Evolutionary conservation across 2,113 vertebrate genomes (phyloP).

Genomic region (Microcebus jonahi): DNA sequence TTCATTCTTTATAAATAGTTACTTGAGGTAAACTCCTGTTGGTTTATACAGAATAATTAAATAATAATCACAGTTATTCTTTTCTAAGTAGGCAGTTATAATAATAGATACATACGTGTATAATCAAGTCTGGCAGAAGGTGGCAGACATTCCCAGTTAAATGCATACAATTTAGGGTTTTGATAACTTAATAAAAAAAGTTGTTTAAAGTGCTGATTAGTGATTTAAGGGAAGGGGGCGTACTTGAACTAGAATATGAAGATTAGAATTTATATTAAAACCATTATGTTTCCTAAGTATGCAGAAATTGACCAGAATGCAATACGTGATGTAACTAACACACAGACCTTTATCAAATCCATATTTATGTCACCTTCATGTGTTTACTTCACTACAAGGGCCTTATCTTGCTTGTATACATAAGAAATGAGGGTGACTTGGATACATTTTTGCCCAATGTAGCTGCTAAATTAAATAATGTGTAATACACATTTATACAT

Average conservation of each 20-base stretch:
- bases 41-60: conserved; percentile 59
- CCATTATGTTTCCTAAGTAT: conserved; percentile 60
- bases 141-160: conserved; percentile 73
- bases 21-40: conserved; percentile 34
- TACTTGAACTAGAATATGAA: conserved; percentile 68
- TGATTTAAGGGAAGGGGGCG: conserved; percentile 41
- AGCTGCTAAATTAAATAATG: conserved; percentile 77
- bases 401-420: not conserved
- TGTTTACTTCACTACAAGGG: not conserved
- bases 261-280: conserved; percentile 76
- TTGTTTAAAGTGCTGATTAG: conserved; percentile 64
- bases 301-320: conserved; percentile 61
- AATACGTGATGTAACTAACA: not conserved
- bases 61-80: conserved; percentile 62
- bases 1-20: conserved; percentile 53
- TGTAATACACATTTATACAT: conserved; percentile 59
- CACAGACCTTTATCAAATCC: conserved; percentile 23
- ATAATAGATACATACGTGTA: conserved; percentile 66
- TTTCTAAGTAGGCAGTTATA: conserved; percentile 66
- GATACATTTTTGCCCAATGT: conserved; percentile 39
- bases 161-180: conserved; percentile 60
- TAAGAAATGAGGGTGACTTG: not conserved
- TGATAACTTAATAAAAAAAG: conserved; percentile 78
- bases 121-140: conserved; percentile 74
- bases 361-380: not conserved